phyloP scores from a whole-genome alignment of 2,113 vertebrate species.

The Mobula hypostoma region DNA sequence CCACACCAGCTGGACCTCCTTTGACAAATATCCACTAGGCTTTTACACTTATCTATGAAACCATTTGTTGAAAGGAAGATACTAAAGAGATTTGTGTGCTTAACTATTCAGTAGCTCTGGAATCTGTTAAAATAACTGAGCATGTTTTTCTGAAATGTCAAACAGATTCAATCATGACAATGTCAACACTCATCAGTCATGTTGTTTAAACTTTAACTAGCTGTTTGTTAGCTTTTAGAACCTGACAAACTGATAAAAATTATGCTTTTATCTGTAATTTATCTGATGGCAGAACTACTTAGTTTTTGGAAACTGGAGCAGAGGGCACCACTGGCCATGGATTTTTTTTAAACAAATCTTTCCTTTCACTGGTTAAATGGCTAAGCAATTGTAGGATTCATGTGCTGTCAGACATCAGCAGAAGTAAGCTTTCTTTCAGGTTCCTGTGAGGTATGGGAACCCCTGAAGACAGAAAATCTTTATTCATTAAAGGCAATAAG shows the following conservation, averaged over 20 bases:
- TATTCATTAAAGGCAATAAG: background rate
- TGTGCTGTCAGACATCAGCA: background rate
- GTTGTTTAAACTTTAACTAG: slow-evolving; percentile 47
- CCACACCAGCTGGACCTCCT: slow-evolving; percentile 52
- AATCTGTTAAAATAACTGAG: slow-evolving; percentile 43
- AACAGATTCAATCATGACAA: slow-evolving; percentile 39
- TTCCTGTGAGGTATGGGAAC: background rate
- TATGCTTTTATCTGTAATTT: background rate
- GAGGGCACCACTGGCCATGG: no score
- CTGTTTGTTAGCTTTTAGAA: slow-evolving; percentile 31
- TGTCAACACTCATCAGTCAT: slow-evolving; percentile 54
- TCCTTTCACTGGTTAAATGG: background rate
- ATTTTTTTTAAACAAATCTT: background rate
- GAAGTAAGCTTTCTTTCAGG: background rate
- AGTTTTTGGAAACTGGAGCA: background rate
- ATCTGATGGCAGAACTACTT: background rate
- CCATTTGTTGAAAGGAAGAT: slow-evolving; percentile 17
- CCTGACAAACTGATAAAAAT: slow-evolving; percentile 21
- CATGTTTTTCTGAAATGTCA: slow-evolving; percentile 31
- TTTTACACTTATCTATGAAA: slow-evolving; percentile 40
- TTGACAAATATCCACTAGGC: slow-evolving; percentile 59
- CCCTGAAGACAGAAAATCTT: background rate
- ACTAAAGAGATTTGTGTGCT: slow-evolving; percentile 42
- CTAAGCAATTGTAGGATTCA: background rate
- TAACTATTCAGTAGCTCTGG: slow-evolving; percentile 44